Evolutionary conservation across 2,888 invertebrate genomes (phyloP).

Genomic region (Lasioglossum leucozonium): DNA sequence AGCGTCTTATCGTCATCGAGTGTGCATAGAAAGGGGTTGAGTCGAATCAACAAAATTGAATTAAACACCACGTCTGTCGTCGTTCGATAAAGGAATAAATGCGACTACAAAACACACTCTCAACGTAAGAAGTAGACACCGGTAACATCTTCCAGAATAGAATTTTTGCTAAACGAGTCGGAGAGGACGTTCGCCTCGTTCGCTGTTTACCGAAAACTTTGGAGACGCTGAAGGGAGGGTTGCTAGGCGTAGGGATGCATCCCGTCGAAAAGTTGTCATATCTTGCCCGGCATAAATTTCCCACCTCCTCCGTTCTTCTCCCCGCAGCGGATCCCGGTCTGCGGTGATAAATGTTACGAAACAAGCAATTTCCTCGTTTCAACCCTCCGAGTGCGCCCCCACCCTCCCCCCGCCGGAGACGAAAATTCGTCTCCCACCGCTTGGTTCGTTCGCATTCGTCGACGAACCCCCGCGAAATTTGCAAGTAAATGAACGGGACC

Average conservation of each 20-base stretch:
- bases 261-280: conserved; percentile 59
- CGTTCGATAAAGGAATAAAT: not conserved
- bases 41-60: not conserved
- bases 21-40: not conserved
- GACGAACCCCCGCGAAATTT: conserved; percentile 64
- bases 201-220: conserved; percentile 39
- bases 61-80: not conserved
- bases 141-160: not conserved
- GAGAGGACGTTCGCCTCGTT: not conserved
- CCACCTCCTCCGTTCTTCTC: not conserved
- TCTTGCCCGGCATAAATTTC: conserved; percentile 58
- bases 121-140: not conserved
- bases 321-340: not conserved
- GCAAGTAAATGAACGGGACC: conserved; percentile 69
- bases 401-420: not conserved
- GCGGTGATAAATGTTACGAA: conserved; percentile 58
- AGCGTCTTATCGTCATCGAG: not conserved
- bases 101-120: not conserved
- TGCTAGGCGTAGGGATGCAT: not conserved
- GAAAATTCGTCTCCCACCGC: conserved; percentile 40
- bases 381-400: conserved; percentile 7
- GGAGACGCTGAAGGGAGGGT: not conserved
- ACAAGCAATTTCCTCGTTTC: conserved; percentile 56
- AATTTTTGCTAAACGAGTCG: conserved; percentile 50
- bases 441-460: conserved; percentile 53